Evolutionary conservation across 1,140 invertebrate species (phyloP).

Genomic region (Diuraphis noxia): DNA sequence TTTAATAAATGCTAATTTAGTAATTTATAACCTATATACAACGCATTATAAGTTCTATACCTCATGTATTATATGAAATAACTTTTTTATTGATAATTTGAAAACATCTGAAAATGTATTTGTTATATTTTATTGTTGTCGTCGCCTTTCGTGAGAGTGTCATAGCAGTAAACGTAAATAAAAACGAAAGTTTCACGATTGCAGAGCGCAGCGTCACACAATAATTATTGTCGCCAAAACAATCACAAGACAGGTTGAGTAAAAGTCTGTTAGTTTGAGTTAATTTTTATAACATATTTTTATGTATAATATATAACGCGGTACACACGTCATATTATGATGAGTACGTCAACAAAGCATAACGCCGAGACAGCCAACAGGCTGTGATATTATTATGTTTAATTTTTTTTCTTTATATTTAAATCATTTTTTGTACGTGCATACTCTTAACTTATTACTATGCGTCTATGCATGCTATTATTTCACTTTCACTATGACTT

Average conservation of each 20-base stretch:
- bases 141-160: background rate
- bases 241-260: slow-evolving; percentile 39
- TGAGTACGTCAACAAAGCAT: slow-evolving; percentile 28
- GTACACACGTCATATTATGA: background rate
- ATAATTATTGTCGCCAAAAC: slow-evolving; percentile 53
- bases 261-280: slow-evolving; percentile 47
- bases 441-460: background rate
- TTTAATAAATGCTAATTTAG: no score
- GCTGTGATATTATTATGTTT: slow-evolving; percentile 25
- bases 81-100: background rate
- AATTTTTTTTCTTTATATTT: background rate
- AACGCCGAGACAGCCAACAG: slow-evolving; percentile 26
- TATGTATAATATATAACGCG: background rate
- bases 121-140: background rate
- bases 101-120: background rate
- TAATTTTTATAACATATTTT: slow-evolving; percentile 26
- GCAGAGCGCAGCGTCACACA: background rate
- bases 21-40: no score
- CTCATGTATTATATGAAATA: background rate
- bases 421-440: background rate
- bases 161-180: background rate
- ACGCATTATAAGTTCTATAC: background rate
- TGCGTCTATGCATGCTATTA: background rate
- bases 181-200: slow-evolving; percentile 43
- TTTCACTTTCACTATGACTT: slow-evolving; percentile 44